These are phyloP conservation scores for Epizoanthus scotinus DNA, from an alignment of 92 coral and sea anemone genomes.

Conservation along the genomic window DNA sequence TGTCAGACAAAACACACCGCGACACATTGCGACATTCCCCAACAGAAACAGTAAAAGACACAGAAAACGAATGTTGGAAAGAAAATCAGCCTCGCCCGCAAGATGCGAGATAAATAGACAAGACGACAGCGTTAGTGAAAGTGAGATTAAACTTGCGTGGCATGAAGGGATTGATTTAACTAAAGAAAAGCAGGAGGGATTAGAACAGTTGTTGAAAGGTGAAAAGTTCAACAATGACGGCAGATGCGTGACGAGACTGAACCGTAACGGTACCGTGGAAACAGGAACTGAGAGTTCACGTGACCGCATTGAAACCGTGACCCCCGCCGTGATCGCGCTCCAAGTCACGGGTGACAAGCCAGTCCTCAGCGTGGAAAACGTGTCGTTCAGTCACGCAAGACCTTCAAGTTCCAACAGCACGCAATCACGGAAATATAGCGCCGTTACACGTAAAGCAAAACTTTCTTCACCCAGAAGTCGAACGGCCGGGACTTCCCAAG, in stretches of 20 bases:
- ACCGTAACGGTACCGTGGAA: neutral
- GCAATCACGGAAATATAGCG: neutral
- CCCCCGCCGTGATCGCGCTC: conserved; percentile 3
- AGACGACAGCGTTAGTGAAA: conserved; percentile 6
- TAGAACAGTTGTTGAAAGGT: conserved; percentile 4
- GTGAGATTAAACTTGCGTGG: conserved; percentile 49
- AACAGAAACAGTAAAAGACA: neutral
- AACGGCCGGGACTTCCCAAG: neutral
- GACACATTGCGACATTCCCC: conserved; percentile 4
- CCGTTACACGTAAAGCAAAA: neutral
- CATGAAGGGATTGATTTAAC: conserved; percentile 30
- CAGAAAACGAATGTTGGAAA: conserved; percentile 19
- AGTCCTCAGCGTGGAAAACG: conserved; percentile 15
- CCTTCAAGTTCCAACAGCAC: neutral
- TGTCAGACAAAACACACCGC: conserved; percentile 22
- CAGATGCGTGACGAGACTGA: neutral
- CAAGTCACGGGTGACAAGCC: conserved; percentile 18
- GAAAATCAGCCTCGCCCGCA: conserved; percentile 30
- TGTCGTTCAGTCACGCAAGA: conserved; percentile 28
- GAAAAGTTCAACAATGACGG: neutral
- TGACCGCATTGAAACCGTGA: neutral
- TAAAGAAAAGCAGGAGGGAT: neutral
- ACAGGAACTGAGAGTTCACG: neutral
- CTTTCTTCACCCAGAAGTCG: neutral
- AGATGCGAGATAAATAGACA: conserved; percentile 22